Percentiles rank a stretch among this genome's conserved stretches.
phyloP scores from a whole-genome alignment of 1,140 invertebrate species.

The Pseudoatta argentina region DNA sequence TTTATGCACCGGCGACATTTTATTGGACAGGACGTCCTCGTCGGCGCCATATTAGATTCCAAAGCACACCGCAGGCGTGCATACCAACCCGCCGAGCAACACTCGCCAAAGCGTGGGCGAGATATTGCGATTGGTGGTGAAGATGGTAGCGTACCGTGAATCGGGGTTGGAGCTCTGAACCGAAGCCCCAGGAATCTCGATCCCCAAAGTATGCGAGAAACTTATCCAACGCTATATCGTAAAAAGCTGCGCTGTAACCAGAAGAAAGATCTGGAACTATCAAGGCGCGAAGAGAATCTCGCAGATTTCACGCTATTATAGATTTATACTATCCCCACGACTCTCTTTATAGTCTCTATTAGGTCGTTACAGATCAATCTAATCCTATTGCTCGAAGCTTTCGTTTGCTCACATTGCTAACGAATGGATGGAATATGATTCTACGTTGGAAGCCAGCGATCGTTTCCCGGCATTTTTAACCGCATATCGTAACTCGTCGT shows the following conservation, averaged over 20 bases:
- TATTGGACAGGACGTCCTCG: slow-evolving; percentile 75
- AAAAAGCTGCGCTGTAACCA: slow-evolving; percentile 34
- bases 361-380: not conserved
- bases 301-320: slow-evolving; percentile 12
- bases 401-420: not conserved
- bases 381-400: slow-evolving; percentile 9
- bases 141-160: slow-evolving; percentile 52
- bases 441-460: not conserved
- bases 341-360: not conserved
- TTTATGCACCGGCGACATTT: slow-evolving; percentile 76
- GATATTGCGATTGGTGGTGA: slow-evolving; percentile 74
- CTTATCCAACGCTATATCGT: slow-evolving; percentile 54
- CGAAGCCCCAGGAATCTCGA: slow-evolving; percentile 52
- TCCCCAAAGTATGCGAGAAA: slow-evolving; percentile 56
- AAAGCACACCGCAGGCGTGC: slow-evolving; percentile 71
- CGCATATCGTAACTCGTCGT: slow-evolving; percentile 18
- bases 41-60: slow-evolving; percentile 79
- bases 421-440: not conserved
- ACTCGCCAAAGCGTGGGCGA: slow-evolving; percentile 67
- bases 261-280: not conserved
- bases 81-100: slow-evolving; percentile 61
- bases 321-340: slow-evolving; percentile 21
- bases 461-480: not conserved
- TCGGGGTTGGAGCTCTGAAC: slow-evolving; percentile 27
- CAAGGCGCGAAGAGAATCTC: not conserved